Evolutionary conservation across 2,888 invertebrate species (phyloP).

Genomic region (Galerucella calmariensis): DNA sequence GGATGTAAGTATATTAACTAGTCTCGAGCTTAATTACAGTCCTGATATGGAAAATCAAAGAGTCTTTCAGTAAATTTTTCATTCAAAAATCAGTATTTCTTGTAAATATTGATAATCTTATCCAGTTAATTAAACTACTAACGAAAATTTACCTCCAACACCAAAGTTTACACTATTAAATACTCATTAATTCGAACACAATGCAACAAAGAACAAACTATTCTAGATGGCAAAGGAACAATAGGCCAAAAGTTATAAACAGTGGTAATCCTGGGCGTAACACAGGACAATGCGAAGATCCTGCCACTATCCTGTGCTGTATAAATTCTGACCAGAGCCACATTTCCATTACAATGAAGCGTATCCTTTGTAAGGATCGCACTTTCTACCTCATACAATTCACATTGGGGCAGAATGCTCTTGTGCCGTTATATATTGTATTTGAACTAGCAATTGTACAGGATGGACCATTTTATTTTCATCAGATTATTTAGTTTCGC

Average conservation of each 20-base stretch:
- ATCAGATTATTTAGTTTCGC: neutral
- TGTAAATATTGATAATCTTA: neutral
- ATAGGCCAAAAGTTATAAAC: conserved; percentile 53
- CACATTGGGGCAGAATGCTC: conserved; percentile 45
- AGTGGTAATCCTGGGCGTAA: conserved; percentile 45
- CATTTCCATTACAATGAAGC: conserved; percentile 58
- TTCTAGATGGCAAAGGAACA: conserved; percentile 47
- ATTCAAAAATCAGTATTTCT: neutral
- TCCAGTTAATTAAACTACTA: neutral
- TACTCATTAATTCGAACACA: conserved; percentile 46
- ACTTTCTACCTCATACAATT: conserved; percentile 52
- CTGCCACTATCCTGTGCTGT: conserved; percentile 51
- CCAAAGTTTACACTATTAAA: conserved; percentile 39
- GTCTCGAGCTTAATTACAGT: no score
- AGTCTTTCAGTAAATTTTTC: no score
- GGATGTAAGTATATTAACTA: no score
- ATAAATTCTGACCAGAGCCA: conserved; percentile 51
- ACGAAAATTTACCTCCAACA: neutral
- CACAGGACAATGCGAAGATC: conserved; percentile 53
- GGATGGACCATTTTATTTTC: neutral
- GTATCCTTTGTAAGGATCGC: conserved; percentile 51
- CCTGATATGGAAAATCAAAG: no score
- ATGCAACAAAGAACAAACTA: conserved; percentile 50
- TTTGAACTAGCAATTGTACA: conserved; percentile 42
- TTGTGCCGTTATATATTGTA: conserved; percentile 46